Base-by-base conservation (phyloP, 1,140 invertebrate species). In the Onthophagus taurus region DNA sequence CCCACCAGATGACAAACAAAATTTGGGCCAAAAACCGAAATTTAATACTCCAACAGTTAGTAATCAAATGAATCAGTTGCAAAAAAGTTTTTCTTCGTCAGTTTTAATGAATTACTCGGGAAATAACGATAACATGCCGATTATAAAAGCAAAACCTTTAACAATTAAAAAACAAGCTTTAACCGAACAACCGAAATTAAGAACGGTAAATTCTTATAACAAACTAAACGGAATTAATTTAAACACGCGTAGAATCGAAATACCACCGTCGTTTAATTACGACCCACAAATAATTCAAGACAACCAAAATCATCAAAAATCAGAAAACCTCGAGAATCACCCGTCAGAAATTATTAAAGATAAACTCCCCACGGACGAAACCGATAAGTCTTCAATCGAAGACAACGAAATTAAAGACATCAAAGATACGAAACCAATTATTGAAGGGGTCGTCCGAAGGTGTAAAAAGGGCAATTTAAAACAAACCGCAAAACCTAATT, bases 101-200 rank as follows among this genome's bases (percentile, higher is more conserved):
- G n/a, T 21, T n/a, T n/a, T 37, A 42, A 18, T 14, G 31, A 24
- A 30, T 23, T 11, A 45, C 24, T 21, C 34, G 43, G 49, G 64
- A 57, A 59, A 51, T 59, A 47, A 65, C 63, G 65, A 72, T 50
- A 71, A 70, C 51, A 70, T 70, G 58, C 69, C 70, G 67, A 79
- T 80, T 50, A 87, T 89, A 41, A 86, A 88, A 67, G 79, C 85
- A 1, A 77, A 82, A 45, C 82, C 85, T 2, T 58, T 89, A 42
- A 83, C 81, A 23, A 74, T 89, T 38, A 82, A 84, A 64, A 89
- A 88, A 61, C 76, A 81, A 47, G 76, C 78, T 1, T 57, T 83
- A 4, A 77, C 78, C 39, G 82, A 87, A 59, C 81, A 83, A 48
- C 84, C 84, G 2, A 82, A 81, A 47, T 63, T 86, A 16, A 74